Evolutionary conservation across 2,888 invertebrate genomes (phyloP).

Genomic region (Abscondita cerata): DNA sequence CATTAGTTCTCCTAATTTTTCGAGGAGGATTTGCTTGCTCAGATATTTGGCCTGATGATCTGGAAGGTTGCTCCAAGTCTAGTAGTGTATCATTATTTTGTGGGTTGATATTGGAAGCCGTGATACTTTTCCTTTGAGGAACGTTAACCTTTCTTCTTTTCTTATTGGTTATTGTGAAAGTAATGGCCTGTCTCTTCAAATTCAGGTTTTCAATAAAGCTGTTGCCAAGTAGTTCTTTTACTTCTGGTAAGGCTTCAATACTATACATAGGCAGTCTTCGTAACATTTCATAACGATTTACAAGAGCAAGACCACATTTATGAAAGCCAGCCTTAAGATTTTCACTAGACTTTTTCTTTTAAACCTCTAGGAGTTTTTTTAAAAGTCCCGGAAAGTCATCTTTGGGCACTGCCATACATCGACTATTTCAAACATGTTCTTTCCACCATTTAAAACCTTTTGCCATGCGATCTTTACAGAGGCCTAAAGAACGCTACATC

Average conservation of each 20-base stretch:
- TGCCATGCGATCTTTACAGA: neutral
- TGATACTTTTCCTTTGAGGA: too few species aligned
- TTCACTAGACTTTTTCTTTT: neutral
- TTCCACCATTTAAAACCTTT: neutral
- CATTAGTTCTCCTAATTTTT: neutral
- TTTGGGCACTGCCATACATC: neutral
- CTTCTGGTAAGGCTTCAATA: neutral
- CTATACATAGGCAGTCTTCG: too few species aligned
- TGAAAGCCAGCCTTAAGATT: too few species aligned
- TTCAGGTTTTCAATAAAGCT: too few species aligned
- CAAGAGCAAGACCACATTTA: neutral
- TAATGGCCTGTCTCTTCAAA: too few species aligned
- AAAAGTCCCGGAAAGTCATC: slow-evolving; percentile 4
- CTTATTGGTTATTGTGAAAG: neutral
- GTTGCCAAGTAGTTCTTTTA: too few species aligned
- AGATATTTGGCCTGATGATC: too few species aligned
- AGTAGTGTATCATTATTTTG: too few species aligned
- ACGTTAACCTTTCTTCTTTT: neutral
- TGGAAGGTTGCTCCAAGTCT: neutral
- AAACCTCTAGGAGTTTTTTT: neutral
- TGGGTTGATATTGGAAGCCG: neutral
- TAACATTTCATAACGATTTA: neutral
- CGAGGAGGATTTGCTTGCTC: too few species aligned
- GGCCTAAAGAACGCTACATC: too few species aligned
- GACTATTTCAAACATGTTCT: neutral